Conservation (phyloP, 2,888 invertebrate species). For the Drosophila vallismaia region DNA sequence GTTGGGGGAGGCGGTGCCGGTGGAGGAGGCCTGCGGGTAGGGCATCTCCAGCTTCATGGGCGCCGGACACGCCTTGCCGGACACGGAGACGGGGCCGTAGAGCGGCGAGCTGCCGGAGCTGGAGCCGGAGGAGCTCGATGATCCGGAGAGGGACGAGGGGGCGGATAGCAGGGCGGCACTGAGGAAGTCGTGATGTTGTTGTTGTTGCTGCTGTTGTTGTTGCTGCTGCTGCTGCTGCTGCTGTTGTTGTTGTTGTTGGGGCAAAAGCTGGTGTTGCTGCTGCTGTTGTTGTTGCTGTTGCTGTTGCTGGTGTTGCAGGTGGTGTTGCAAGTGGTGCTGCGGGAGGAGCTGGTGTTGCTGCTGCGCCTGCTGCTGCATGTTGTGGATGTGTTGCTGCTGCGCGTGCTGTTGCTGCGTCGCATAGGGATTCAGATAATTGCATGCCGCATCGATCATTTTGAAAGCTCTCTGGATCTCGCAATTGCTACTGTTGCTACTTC, state of each 20-base stretch:
- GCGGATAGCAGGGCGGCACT: conserved; percentile 59
- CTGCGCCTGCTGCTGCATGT: conserved; percentile 37
- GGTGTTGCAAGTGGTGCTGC: conserved; percentile 38
- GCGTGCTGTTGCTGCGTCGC: conserved; percentile 58
- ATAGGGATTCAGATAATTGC: conserved; percentile 82
- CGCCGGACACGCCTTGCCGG: conserved; percentile 46
- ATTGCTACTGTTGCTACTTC: conserved; percentile 29
- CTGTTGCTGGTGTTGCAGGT: conserved; percentile 42
- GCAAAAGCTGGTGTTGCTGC: conserved; percentile 36
- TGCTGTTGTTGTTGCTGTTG: conserved; percentile 25
- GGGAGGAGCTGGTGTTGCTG: conserved; percentile 46
- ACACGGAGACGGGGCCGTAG: conserved; percentile 27
- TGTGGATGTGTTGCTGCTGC: conserved; percentile 42
- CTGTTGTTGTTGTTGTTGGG: conserved; percentile 40
- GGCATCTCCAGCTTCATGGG: conserved; percentile 81
- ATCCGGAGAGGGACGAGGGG: conserved; percentile 38
- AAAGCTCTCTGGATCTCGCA: neutral
- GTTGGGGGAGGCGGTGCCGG: conserved; percentile 82
- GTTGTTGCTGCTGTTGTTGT: conserved; percentile 24
- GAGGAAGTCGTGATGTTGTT: conserved; percentile 59
- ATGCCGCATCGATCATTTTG: conserved; percentile 82
- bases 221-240: conserved; percentile 29
- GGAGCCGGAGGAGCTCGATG: conserved; percentile 46
- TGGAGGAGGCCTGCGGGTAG: conserved; percentile 84
- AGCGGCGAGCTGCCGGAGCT: conserved; percentile 43